Base-by-base conservation (phyloP, 1,140 invertebrate genomes). In the Helicoverpa zea region DNA sequence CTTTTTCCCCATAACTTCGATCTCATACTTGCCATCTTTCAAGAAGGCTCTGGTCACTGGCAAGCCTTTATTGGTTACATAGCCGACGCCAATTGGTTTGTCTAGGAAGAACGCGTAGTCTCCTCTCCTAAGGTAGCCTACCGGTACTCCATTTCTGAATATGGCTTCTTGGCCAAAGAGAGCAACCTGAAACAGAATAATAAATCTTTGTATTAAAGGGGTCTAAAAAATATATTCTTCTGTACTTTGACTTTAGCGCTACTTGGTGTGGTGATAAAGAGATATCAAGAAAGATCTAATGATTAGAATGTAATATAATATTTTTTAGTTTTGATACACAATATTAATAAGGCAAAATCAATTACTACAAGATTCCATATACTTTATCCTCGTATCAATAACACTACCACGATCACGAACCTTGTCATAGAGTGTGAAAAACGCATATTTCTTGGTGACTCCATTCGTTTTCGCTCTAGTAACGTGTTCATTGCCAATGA, bases 141-240 rank as follows among this genome's bases (percentile, higher is more conserved):
- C 97, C 0, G 97, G 93, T 85, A 96, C 91, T 0, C 96, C 97
- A 91, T 99, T 96, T 88, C 98, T 96, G 90, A 96, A 98, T 87
- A 99, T 97, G 0, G 97, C 96, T 96, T 99, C 98, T 80, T 98
- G 94, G 5, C 98, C 98, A 95, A 97, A 98, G 23, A 99, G 86
- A 16, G 97, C 96, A 14, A 97, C 93, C 92, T 96, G 92, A 11
- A 85, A 93, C 86, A 61, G 13, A 35, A 23, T 58, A 72, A 51
- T 63, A n/a, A 7, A n/a, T 3, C 10, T 47, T 2, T 14, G 9
- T 64, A 3, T 23, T 61, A 30, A 63, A 14, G 29, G 30, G 12
- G 23, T 29, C 35, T 43, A 3, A 35, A 35, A 1, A 7, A 35
- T 35, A 7, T 35, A 2, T 30, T 35, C 3, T 43, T 9, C 35